Evolutionary conservation across 2,113 vertebrate species (phyloP), one percentile per base, ranked within the genome.

Genomic region (Saimiri boliviensis): DNA sequence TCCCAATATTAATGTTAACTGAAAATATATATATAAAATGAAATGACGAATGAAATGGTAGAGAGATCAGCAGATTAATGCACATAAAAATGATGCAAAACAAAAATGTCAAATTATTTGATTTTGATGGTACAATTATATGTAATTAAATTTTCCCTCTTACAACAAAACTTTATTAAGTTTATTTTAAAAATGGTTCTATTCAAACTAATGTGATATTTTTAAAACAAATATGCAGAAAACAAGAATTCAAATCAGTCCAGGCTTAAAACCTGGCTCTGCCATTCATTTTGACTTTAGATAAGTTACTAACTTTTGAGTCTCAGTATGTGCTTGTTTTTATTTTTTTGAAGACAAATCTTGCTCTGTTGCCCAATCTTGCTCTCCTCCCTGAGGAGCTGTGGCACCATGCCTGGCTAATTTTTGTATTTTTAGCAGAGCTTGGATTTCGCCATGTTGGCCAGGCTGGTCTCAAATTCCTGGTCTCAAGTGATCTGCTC

Each of bases 251-350:
- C 45, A 47, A 71, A 92, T 2, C 23, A 30, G 23, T 17, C 13
- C 45, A 60, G 16, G 21, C 92, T 95, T 82, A 95, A 95, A 96
- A 89, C 11, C 17, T 90, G 52, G 40, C 37, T 86, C 81, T 84
- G 58, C 13, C 7, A 82, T 49, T 76, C 17, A 71, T 21, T 82
- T 4, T 89, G 37, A 82, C 80, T 74, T 66, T 47, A 23, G 27
- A 14, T 95, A 77, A 79, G 58, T 81, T 74, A 86, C 12, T 70
- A 45, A 91, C 30, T 82, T 70, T 86, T 66, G 58, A 60, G 58
- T 60, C 58, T 60, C 60, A 63, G 60, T 63, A 63, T 6, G 5
- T 30, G 14, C 27, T 63, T 63, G 52, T 52, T 52, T 52, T 17
- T 52, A 52, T 52, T 63, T 63, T 30, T 32, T 63, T 63, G 12